A percentile compares a stretch with the other conserved stretches of the same genome.
These are phyloP conservation scores for Lasius platythorax DNA, from an alignment of 2,888 invertebrate genomes.

Conservation along the genomic window DNA sequence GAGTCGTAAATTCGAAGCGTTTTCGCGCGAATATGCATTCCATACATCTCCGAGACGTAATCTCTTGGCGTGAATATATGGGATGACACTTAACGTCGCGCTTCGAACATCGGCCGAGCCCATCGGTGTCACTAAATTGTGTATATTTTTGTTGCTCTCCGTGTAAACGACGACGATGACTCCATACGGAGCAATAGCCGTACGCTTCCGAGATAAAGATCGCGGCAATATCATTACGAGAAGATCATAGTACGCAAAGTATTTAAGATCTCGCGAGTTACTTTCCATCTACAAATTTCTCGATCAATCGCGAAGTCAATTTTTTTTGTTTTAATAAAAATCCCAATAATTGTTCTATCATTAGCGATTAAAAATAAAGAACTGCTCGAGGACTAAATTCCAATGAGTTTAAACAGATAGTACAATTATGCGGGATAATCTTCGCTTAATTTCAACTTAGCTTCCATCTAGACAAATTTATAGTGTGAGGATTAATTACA, in stretches of 20 bases:
- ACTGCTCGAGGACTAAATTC: neutral
- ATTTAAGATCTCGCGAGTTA: neutral
- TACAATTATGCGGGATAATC: no score
- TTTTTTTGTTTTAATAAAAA: neutral
- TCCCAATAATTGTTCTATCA: neutral
- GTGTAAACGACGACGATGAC: constrained; percentile 7
- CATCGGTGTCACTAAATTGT: constrained; percentile 26
- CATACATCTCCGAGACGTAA: constrained; percentile 23
- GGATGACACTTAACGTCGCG: constrained; percentile 46
- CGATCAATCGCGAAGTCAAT: neutral
- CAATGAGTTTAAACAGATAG: neutral
- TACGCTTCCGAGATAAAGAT: neutral
- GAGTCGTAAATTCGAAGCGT: constrained; percentile 28
- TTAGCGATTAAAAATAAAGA: neutral
- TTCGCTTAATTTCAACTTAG: neutral
- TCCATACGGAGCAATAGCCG: neutral
- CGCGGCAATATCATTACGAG: neutral
- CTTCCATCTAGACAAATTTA: neutral
- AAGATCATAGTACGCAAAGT: no score
- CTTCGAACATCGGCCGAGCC: constrained; percentile 17
- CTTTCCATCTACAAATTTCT: neutral
- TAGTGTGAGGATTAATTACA: neutral
- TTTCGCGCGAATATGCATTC: constrained; percentile 25
- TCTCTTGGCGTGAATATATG: constrained; percentile 43
- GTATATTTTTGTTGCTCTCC: constrained; percentile 29